Percentiles rank a stretch among this genome's conserved stretches.
Evolutionary conservation across 2,888 invertebrate genomes (phyloP).

Genomic region (Pammene fasciana): DNA sequence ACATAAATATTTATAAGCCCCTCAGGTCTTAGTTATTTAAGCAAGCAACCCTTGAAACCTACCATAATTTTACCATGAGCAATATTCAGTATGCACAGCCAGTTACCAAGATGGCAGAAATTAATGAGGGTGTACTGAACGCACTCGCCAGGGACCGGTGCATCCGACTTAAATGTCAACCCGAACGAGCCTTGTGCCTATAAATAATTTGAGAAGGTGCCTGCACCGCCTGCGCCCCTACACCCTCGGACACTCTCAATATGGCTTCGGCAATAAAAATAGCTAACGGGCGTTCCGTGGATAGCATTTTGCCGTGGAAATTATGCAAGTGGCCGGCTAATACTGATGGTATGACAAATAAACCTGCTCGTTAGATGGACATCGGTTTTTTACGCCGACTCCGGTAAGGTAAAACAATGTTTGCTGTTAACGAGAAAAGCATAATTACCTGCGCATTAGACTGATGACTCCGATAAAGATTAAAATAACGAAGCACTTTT

Average conservation of each 20-base stretch:
- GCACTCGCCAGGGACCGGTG: conserved; percentile 57
- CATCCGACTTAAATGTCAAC: conserved; percentile 79
- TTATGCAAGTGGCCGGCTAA: conserved; percentile 56
- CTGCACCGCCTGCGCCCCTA: conserved; percentile 60
- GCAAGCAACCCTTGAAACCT: conserved; percentile 37
- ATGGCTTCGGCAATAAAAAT: conserved; percentile 74
- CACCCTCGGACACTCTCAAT: conserved; percentile 55
- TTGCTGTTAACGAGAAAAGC: conserved; percentile 20
- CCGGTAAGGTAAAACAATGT: conserved; percentile 27
- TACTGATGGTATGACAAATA: conserved; percentile 47
- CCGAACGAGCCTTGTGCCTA: conserved; percentile 66
- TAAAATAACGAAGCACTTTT: conserved; percentile 29
- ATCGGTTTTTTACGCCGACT: conserved; percentile 7
- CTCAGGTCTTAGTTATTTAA: conserved; percentile 37
- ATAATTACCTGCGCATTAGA: conserved; percentile 11
- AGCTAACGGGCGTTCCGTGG: conserved; percentile 53
- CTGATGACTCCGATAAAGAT: conserved; percentile 16
- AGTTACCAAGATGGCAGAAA: conserved; percentile 68
- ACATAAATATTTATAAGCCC: conserved; percentile 42
- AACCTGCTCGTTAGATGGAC: conserved; percentile 24
- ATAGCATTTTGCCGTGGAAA: conserved; percentile 53
- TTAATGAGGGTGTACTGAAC: conserved; percentile 65
- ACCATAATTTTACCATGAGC: conserved; percentile 49
- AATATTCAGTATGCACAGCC: conserved; percentile 53
- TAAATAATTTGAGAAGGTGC: conserved; percentile 76